Percentiles rank a stretch among this genome's conserved stretches.
phyloP scores from a whole-genome alignment of 2,797 vertebrate genomes.

The Lophius americanus region DNA sequence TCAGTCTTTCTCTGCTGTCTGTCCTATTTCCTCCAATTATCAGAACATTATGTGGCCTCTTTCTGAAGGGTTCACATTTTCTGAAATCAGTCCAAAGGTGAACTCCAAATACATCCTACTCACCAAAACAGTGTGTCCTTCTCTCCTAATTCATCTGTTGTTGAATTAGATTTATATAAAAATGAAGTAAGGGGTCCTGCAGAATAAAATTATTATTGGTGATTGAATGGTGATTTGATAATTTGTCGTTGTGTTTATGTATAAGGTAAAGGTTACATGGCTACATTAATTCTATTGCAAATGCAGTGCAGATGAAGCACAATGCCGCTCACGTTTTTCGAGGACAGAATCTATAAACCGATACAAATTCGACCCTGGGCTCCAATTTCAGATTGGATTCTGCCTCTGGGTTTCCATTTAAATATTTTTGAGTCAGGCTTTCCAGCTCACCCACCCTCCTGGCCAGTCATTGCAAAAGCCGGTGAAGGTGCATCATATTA shows the following conservation, averaged over 20 bases:
- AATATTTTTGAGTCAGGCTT: too few relatives aligned
- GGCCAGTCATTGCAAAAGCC: background rate
- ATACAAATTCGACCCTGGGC: too few relatives aligned
- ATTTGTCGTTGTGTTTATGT: too few relatives aligned
- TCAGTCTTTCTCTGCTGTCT: background rate
- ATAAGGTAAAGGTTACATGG: too few relatives aligned
- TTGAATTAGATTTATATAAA: conserved; percentile 3
- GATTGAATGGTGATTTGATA: background rate
- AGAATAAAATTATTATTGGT: background rate
- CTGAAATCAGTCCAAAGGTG: conserved; percentile 28
- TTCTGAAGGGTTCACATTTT: conserved; percentile 20
- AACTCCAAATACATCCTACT: conserved; percentile 56
- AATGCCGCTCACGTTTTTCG: too few relatives aligned
- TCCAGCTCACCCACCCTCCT: background rate
- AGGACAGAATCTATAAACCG: too few relatives aligned
- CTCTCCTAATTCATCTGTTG: conserved; percentile 15
- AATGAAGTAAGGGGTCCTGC: background rate
- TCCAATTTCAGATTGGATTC: too few relatives aligned
- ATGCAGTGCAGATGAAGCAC: too few relatives aligned
- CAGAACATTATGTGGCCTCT: background rate
- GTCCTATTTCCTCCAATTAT: background rate
- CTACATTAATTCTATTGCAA: too few relatives aligned
- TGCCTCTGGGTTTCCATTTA: too few relatives aligned
- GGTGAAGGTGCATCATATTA: conserved; percentile 6
- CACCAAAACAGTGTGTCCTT: conserved; percentile 33